phyloP scores from a whole-genome alignment of 2,113 vertebrate species.

The Butorides virescens region DNA sequence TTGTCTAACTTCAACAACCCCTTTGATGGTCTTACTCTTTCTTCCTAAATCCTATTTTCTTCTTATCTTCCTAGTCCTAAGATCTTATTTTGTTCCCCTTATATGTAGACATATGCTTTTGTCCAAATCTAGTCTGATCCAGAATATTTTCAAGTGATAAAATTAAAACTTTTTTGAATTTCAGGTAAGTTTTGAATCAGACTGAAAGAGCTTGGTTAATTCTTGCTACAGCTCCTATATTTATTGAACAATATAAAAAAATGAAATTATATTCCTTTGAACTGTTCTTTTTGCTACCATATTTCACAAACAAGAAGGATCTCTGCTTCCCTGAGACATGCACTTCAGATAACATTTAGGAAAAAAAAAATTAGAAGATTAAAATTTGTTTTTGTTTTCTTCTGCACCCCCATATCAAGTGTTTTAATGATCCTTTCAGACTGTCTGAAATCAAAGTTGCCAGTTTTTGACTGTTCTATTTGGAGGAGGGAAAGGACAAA shows the following conservation, averaged over 20 bases:
- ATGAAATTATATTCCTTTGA: background rate
- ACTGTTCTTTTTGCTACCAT: background rate
- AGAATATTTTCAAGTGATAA: background rate
- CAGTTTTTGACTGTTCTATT: background rate
- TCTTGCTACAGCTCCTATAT: background rate
- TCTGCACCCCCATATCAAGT: accelerated
- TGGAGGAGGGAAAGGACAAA: background rate
- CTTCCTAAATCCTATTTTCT: background rate
- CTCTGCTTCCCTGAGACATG: background rate
- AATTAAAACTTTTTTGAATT: background rate
- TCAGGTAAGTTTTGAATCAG: background rate
- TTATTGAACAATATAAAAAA: background rate
- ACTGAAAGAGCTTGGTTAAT: background rate
- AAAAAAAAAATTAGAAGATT: background rate
- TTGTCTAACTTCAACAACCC: background rate
- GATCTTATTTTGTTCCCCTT: background rate
- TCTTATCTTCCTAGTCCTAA: background rate
- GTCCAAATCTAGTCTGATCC: background rate
- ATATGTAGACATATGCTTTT: background rate
- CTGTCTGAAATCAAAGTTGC: background rate
- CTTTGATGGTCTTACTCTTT: background rate
- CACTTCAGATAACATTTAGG: background rate
- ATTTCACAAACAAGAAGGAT: background rate
- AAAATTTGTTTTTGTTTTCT: background rate
- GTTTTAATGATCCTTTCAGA: background rate